A percentile compares a stretch with the other conserved stretches of the same genome.
phyloP scores from a whole-genome alignment of 2,888 invertebrate genomes.

The Melanophora roralis region DNA sequence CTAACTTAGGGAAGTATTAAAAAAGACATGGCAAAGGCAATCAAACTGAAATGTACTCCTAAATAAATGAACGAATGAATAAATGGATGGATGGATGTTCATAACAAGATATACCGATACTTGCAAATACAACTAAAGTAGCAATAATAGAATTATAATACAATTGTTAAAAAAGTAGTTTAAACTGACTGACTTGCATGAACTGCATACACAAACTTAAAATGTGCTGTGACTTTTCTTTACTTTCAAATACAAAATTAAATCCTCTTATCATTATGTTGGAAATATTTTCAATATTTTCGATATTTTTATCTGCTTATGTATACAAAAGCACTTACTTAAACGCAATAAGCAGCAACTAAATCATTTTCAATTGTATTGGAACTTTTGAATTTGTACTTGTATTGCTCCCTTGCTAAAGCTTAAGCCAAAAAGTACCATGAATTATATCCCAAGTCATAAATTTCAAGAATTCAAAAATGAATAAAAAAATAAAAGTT shows the following conservation, averaged over 20 bases:
- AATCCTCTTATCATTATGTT: constrained; percentile 29
- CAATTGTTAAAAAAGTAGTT: constrained; percentile 50
- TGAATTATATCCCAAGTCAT: constrained; percentile 43
- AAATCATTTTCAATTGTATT: constrained; percentile 1
- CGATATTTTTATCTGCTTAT: neutral
- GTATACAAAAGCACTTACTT: neutral
- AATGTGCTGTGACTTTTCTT: neutral
- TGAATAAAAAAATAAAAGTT: constrained; percentile 9
- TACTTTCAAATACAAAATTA: neutral
- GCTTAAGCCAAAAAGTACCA: constrained; percentile 26
- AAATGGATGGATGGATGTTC: neutral
- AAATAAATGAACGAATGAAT: neutral
- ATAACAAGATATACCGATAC: neutral
- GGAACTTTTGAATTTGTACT: neutral
- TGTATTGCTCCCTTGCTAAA: neutral
- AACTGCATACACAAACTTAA: neutral
- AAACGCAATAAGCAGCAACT: constrained; percentile 18
- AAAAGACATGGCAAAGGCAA: constrained; percentile 27
- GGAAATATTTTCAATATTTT: neutral
- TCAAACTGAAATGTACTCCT: constrained; percentile 41
- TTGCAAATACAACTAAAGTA: constrained; percentile 17
- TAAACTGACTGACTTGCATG: constrained; percentile 10
- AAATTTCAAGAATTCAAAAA: constrained; percentile 34
- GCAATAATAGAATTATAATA: constrained; percentile 8
- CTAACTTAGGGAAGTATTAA: neutral